These are phyloP conservation scores for Conger conger DNA, from an alignment of 2,113 vertebrate genomes.

Conservation along the genomic window DNA sequence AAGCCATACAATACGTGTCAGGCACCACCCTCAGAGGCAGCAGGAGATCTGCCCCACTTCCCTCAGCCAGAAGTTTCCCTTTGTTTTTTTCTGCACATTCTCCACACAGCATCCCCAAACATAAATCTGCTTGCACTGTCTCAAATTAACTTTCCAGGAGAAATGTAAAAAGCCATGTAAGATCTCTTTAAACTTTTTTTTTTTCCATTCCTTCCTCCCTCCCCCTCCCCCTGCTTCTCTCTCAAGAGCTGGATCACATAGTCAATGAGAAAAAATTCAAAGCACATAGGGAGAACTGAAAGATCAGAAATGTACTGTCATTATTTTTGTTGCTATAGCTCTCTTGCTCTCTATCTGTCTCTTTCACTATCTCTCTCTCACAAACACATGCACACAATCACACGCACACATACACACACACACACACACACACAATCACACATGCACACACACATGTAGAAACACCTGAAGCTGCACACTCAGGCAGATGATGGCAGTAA, in stretches of 20 bases:
- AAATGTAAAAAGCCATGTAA: slow-evolving; percentile 43
- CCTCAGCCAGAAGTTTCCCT: background rate
- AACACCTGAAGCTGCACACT: background rate
- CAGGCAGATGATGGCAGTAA: background rate
- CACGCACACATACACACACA: slow-evolving; percentile 13
- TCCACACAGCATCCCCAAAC: slow-evolving; percentile 22
- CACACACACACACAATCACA: background rate
- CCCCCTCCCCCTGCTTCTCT: background rate
- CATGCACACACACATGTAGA: background rate
- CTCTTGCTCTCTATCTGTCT: background rate
- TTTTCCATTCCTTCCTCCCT: background rate
- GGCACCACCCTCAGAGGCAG: background rate
- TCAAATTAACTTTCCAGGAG: slow-evolving; percentile 53
- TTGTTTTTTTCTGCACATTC: background rate
- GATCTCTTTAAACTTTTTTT: background rate
- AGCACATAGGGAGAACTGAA: background rate
- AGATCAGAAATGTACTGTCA: background rate
- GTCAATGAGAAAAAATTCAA: slow-evolving; percentile 1
- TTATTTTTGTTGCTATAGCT: slow-evolving; percentile 4
- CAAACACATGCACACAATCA: slow-evolving; percentile 2
- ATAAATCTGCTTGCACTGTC: slow-evolving; percentile 4
- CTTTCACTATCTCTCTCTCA: background rate
- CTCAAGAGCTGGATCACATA: background rate
- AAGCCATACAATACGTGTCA: background rate
- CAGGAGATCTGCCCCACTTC: background rate